Percentiles rank a stretch among this genome's conserved stretches.
These are phyloP conservation scores for Saccostrea glomerata DNA, from an alignment of 1,140 invertebrate genomes.

Conservation along the genomic window DNA sequence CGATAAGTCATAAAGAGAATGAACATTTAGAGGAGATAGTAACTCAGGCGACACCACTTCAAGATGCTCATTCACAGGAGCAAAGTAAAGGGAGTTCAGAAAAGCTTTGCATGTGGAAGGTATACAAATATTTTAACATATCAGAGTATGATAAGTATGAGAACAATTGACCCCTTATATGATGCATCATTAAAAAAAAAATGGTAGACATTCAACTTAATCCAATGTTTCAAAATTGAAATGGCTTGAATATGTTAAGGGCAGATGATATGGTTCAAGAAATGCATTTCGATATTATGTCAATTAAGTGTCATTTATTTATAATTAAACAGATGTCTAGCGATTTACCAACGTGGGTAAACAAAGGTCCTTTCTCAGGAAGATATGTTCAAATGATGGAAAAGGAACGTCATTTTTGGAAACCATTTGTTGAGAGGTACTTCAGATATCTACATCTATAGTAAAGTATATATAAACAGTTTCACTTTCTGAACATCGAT, in stretches of 20 bases:
- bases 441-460: neutral
- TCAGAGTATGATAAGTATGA: too few relatives aligned
- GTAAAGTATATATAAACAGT: too few relatives aligned
- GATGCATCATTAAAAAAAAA: too few relatives aligned
- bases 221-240: too few relatives aligned
- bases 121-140: neutral
- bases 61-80: slow-evolving; percentile 4
- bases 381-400: slow-evolving; percentile 21
- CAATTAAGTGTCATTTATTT: too few relatives aligned
- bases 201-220: too few relatives aligned
- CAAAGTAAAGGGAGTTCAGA: neutral
- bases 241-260: too few relatives aligned
- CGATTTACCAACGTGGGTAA: neutral
- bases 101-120: neutral
- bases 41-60: neutral
- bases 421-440: slow-evolving; percentile 61
- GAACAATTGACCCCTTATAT: too few relatives aligned
- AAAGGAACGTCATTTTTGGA: slow-evolving; percentile 56
- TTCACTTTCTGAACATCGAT: too few relatives aligned
- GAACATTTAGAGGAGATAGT: slow-evolving; percentile 43
- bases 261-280: too few relatives aligned
- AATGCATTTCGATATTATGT: too few relatives aligned
- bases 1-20: neutral
- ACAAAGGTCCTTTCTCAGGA: neutral
- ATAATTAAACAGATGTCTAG: neutral